A percentile compares a stretch with the other conserved stretches of the same genome.
Conservation (phyloP, 2,888 invertebrate species). For the Crossocerus cetratus region DNA sequence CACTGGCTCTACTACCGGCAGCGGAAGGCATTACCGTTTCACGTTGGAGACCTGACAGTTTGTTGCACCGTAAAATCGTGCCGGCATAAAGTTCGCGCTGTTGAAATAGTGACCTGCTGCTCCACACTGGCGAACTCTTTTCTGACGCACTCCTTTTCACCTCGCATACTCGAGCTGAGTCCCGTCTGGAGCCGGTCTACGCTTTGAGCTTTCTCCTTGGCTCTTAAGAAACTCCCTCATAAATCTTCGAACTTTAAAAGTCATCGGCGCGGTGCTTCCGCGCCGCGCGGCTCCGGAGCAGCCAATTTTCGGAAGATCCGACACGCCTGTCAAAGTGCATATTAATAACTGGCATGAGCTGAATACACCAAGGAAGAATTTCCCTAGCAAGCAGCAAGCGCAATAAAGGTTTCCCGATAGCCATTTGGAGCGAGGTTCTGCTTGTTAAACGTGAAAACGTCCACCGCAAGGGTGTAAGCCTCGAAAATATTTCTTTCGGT, state of each 20-base stretch:
- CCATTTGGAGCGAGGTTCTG: too few species aligned
- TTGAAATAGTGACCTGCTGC: conserved; percentile 56
- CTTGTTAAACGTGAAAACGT: too few species aligned
- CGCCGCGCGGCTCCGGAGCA: conserved; percentile 39
- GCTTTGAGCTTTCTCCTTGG: conserved; percentile 5
- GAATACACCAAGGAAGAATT: conserved; percentile 4
- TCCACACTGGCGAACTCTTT: conserved; percentile 37
- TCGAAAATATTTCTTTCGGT: too few species aligned
- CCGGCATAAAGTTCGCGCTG: conserved; percentile 62
- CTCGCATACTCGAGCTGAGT: conserved; percentile 4
- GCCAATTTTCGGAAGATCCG: conserved; percentile 26
- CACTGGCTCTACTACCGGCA: conserved; percentile 57
- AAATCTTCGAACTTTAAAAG: conserved; percentile 64
- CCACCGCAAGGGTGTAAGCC: too few species aligned
- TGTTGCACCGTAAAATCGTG: conserved; percentile 65
- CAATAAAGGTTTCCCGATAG: too few species aligned
- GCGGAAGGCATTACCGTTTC: conserved; percentile 70
- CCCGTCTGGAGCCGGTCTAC: conserved; percentile 19
- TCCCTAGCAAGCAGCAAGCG: too few species aligned
- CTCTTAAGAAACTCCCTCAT: conserved; percentile 30
- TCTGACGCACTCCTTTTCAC: conserved; percentile 16
- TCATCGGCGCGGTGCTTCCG: conserved; percentile 45
- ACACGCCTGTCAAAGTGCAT: conserved; percentile 23
- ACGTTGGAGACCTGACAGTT: conserved; percentile 64
- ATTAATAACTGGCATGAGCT: conserved; percentile 47